Conservation (phyloP, 2,113 vertebrate species). For the Oenanthe melanoleuca region DNA sequence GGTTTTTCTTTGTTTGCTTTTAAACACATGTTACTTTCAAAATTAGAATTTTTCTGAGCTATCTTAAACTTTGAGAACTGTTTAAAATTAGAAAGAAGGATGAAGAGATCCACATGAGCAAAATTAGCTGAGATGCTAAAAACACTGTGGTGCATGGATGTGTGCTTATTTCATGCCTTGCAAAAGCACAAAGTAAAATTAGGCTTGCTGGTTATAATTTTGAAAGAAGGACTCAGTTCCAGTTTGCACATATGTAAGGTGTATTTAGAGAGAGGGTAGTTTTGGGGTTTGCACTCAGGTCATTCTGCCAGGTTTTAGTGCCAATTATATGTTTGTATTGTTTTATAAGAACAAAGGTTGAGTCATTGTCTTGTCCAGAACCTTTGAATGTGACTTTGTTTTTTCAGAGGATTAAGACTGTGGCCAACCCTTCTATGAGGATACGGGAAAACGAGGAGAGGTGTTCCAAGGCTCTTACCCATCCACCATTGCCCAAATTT, state of each 20-base stretch:
- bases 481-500: neutral
- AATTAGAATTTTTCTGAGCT: constrained; percentile 32
- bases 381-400: neutral
- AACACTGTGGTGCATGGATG: neutral
- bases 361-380: neutral
- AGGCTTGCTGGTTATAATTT: neutral
- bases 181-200: neutral
- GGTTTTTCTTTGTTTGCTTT: neutral
- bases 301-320: neutral
- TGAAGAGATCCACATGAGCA: constrained; percentile 13
- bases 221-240: neutral
- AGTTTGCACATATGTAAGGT: neutral
- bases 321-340: neutral
- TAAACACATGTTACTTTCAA: neutral
- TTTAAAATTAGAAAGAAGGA: neutral
- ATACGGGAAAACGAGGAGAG: neutral
- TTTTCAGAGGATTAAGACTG: neutral
- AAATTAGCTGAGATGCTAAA: constrained; percentile 56
- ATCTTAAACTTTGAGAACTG: constrained; percentile 14
- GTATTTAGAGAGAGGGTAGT: neutral
- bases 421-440: neutral
- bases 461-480: neutral
- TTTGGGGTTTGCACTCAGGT: neutral
- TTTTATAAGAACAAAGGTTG: neutral
- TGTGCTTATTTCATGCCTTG: neutral